Evolutionary conservation across 2,113 vertebrate genomes (phyloP).

Genomic region (Lichenostomus cassidix): DNA sequence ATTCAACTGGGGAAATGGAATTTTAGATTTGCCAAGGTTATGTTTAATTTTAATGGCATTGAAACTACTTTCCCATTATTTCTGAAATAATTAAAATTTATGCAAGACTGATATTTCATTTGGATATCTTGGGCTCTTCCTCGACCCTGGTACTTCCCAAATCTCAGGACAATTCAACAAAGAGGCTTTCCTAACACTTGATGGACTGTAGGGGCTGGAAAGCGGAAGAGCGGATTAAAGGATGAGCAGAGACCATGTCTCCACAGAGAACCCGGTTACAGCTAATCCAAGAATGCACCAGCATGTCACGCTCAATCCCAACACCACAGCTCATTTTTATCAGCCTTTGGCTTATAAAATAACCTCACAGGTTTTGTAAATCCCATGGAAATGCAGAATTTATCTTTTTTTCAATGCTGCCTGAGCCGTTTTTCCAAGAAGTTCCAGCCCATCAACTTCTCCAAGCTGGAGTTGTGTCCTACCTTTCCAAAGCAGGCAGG

Average conservation of each 20-base stretch:
- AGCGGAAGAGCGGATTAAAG: not conserved
- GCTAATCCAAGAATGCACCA: not conserved
- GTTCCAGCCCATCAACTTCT: accelerated
- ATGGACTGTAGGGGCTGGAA: not conserved
- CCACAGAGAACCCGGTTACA: not conserved
- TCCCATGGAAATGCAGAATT: not conserved
- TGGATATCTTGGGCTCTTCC: not conserved
- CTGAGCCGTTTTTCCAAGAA: not conserved
- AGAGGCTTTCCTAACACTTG: not conserved
- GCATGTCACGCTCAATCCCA: not conserved
- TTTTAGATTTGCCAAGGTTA: not conserved
- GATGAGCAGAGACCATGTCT: not conserved
- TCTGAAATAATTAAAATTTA: not conserved
- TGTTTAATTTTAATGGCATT: not conserved
- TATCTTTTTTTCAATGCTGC: not conserved
- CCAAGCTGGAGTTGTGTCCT: not conserved
- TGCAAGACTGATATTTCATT: not conserved
- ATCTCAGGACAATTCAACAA: not conserved
- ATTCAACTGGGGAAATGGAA: not conserved
- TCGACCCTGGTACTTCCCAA: not conserved
- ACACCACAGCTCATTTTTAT: not conserved
- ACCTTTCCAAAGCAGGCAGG: not conserved
- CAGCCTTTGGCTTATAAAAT: not conserved
- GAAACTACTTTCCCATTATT: not conserved
- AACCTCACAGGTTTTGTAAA: not conserved